phyloP scores from a whole-genome alignment of 2,888 invertebrate species.

The Scotopteryx bipunctaria region DNA sequence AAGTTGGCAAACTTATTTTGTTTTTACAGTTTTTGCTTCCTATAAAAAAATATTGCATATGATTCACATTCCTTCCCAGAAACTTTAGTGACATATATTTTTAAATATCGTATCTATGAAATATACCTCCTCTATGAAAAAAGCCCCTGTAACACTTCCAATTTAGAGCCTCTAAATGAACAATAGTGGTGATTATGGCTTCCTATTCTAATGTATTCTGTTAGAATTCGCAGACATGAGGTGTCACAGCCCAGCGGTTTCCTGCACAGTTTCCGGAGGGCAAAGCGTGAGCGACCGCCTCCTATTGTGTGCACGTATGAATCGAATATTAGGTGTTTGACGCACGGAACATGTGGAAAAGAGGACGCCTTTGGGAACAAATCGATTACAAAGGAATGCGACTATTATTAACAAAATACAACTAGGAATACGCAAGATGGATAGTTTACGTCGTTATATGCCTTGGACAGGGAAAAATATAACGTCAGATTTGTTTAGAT shows the following conservation, averaged over 20 bases:
- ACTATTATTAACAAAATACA: too few relatives aligned
- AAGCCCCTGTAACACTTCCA: too few relatives aligned
- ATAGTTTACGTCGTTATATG: too few relatives aligned
- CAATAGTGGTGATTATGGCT: background rate
- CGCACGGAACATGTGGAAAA: constrained; percentile 15
- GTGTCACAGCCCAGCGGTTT: constrained; percentile 57
- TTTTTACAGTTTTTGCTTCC: background rate
- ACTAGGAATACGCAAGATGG: too few relatives aligned
- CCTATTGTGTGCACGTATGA: constrained; percentile 38
- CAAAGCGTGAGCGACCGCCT: constrained; percentile 43
- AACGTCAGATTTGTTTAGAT: too few relatives aligned
- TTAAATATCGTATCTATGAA: background rate
- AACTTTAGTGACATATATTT: background rate
- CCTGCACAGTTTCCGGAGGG: constrained; percentile 66
- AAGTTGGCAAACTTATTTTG: constrained; percentile 2
- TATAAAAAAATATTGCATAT: background rate
- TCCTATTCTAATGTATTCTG: constrained; percentile 10
- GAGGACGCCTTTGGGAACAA: background rate
- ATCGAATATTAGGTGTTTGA: constrained; percentile 26
- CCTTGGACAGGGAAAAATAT: too few relatives aligned
- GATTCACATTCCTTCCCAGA: background rate
- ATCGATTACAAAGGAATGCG: background rate
- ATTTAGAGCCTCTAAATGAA: too few relatives aligned
- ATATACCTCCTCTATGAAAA: too few relatives aligned
- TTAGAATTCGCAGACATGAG: constrained; percentile 34